Base-by-base conservation (phyloP, 2,797 vertebrate species). In the Graptemys geographica region DNA sequence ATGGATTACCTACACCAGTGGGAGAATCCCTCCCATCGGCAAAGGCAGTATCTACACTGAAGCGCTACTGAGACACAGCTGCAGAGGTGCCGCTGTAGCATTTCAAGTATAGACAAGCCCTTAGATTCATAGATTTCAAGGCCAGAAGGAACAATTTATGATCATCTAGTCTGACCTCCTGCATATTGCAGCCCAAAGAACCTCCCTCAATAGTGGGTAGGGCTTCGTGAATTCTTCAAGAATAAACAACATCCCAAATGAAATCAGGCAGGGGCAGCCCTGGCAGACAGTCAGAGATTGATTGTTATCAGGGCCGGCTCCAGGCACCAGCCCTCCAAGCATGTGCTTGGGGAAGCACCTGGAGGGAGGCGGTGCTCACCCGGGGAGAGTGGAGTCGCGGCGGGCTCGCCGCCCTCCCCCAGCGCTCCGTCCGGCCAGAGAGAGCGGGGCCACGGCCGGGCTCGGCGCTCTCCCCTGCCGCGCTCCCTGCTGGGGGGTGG, bases 161-260 rank as follows among this genome's bases (percentile, higher is more conserved):
- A 87, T 92, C 94, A 95, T 89, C 59, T 91, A 37, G n/a, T 18
- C 56, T 47, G 86, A 90, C 21, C 31, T 95, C 80, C 55, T 88
- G 41, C 47, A 11, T 78, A 81, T 56, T 65, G 59, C 47, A 86
- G 86, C 18, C 65, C 82, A 88, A 74, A 62, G 92, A 95, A 80
- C 94, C 95, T 47, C 69, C 84, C 74, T 90, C 5, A 4, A 23
- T 33, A 84, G 69, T 69, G 16, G 33, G 37, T 55, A 74, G 51
- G 49, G 31, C 90, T 41, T 57, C 13, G n/a, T n/a, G 12, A 8
- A 11, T 90, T 82, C 28, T 37, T 90, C n/a, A 15, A 74, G 52
- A 16, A 1, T 52, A 92, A 5, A 15, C 56, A 86, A 69, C 59
- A 79, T 86, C 56, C 86, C 27, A 69, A 86, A 53, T 1, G 25